Evolutionary conservation across 1,140 invertebrate genomes (phyloP), one percentile per base, ranked within the genome.

Genomic region (Magallana angulata): DNA sequence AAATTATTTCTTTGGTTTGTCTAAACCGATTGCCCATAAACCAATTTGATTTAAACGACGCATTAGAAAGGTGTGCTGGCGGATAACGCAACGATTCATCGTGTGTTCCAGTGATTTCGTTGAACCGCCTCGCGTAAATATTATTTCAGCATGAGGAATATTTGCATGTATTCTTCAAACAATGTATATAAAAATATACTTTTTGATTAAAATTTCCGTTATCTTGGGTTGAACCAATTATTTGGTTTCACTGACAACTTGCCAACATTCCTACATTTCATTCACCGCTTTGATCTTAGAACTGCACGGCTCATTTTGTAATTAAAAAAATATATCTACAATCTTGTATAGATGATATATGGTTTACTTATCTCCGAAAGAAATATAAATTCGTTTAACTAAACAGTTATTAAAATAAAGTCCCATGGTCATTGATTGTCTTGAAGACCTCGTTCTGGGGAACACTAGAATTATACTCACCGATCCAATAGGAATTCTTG

Each of bases 401-500:
- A 48, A 48, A 48, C 36, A 48, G 36, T 48, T 48, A 48, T 48
- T 48, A 48, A 48, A 48, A 48, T 48, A 48, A 48, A 48, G 36
- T 48, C 5, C 36, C 3, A 48, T 48, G 2, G 36, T 48, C 36
- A 48, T 5, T 48, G 5, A 48, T 4, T 48, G 36, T 48, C 36
- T 48, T 48, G 36, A 5, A 48, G 36, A 48, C 36, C 36, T 48
- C 36, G 36, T 48, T 48, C 5, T 48, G 5, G 36, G 5, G 5
- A 48, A 48, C 3, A 5, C 36, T 48, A 48, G 81, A n/a, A 14
- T 30, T 6, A 14, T 57, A 85, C 91, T 91, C 85, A 94, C 94
- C 93, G 18, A 94, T 94, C 94, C 94, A 94, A 87, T 93, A 94
- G 8, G 92, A 90, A 57, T 93, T 93, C 84, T 90, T 91, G 4